phyloP scores from a whole-genome alignment of 2,888 invertebrate species.

The Stenodema calcarata region DNA sequence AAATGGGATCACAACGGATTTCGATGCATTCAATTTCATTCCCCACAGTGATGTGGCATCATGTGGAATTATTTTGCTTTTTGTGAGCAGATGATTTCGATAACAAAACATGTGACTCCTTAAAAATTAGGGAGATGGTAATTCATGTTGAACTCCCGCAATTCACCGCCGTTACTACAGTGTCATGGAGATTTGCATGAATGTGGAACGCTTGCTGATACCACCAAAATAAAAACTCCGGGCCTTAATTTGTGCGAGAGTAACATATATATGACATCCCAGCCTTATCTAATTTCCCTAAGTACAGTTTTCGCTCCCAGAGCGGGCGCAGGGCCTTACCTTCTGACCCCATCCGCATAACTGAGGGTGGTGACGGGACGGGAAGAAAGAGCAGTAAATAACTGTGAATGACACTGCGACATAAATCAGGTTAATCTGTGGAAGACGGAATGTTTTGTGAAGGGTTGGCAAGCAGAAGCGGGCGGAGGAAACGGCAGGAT shows the following conservation, averaged over 20 bases:
- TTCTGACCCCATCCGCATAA: not conserved
- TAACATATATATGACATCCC: not conserved
- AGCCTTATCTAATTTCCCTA: conserved; percentile 30
- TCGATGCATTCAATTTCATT: no score
- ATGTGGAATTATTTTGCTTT: no score
- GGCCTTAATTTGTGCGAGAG: not conserved
- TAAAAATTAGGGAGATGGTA: no score
- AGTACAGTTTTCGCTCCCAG: not conserved
- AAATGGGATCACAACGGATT: no score
- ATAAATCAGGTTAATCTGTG: conserved; percentile 43
- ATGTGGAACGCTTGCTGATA: no score
- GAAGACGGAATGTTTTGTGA: conserved; percentile 41
- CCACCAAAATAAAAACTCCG: not conserved
- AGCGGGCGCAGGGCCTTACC: no score
- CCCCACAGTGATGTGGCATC: no score
- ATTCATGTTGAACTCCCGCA: no score
- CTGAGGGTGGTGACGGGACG: not conserved
- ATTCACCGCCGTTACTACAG: no score
- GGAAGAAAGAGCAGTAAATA: conserved; percentile 40
- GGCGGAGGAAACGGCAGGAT: not conserved
- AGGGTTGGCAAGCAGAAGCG: conserved; percentile 29
- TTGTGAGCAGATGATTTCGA: no score
- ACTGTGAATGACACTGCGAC: conserved; percentile 33
- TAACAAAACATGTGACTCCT: no score
- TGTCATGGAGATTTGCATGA: no score